A percentile compares a stretch with the other conserved stretches of the same genome.
phyloP scores from a whole-genome alignment of 2,113 vertebrate genomes.

The Seriola rivoliana region DNA sequence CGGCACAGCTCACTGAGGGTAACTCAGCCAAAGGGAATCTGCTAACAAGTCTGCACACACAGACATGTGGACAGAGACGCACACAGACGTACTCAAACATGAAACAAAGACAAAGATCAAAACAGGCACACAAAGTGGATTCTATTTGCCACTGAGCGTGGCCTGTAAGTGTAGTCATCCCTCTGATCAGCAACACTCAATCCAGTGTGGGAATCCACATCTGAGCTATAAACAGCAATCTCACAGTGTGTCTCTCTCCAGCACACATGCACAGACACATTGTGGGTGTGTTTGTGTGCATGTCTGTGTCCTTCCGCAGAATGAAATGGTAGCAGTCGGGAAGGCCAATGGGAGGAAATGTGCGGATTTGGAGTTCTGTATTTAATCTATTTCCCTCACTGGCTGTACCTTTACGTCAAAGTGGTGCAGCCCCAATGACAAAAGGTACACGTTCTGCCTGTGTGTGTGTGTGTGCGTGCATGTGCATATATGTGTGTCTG shows the following conservation, averaged over 20 bases:
- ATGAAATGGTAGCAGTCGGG: neutral
- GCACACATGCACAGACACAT: constrained; percentile 35
- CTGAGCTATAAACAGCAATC: constrained; percentile 33
- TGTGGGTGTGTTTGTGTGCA: constrained; percentile 31
- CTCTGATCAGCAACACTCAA: constrained; percentile 28
- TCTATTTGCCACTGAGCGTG: neutral
- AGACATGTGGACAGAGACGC: constrained; percentile 2
- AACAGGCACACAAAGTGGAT: constrained; percentile 16
- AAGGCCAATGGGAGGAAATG: constrained; percentile 26
- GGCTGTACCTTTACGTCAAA: neutral
- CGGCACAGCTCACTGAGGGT: neutral
- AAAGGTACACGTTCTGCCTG: neutral
- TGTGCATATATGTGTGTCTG: neutral
- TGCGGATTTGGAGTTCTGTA: constrained; percentile 8
- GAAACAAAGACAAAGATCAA: constrained; percentile 1
- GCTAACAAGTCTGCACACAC: constrained; percentile 29
- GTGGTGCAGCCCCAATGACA: constrained; percentile 2
- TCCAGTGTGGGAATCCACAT: constrained; percentile 50
- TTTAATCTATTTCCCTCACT: neutral
- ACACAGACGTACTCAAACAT: neutral
- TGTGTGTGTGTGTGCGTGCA: neutral
- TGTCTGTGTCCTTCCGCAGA: constrained; percentile 35
- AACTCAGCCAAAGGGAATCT: neutral
- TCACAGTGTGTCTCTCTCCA: neutral
- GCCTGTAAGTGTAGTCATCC: neutral